Base-by-base conservation (phyloP, 1,140 invertebrate species). In the Caerostris darwini region DNA sequence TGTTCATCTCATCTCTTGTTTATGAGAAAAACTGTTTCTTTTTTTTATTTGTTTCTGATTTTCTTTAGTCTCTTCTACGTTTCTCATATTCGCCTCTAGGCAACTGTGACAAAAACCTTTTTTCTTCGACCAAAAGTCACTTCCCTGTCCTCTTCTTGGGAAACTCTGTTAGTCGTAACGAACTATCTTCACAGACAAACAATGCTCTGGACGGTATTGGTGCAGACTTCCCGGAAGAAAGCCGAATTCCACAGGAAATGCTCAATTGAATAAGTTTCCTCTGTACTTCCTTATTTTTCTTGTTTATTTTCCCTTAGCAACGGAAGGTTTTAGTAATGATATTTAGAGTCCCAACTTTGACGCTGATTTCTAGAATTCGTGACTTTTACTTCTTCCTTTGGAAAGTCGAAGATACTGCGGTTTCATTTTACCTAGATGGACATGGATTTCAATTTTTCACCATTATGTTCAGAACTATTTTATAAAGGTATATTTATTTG, bases 181-280 rank as follows among this genome's bases (percentile, higher is more conserved):
- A 90, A 90, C 88, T 67, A 4, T 77, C n/a, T 17, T 12, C 85
- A 19, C 57, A 34, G 61, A 53, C 59, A 88, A 61, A 88, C 88
- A 77, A 90, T 90, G 67, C 54, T 2, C 34, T 34, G 34, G 34
- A 34, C 34, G 34, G 34, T 34, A 77, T 90, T 71, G 19, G 88
- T 90, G 56, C 7, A 17, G 19, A 10, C 67, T 7, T 12, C 56
- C 50, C 50, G 67, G 34, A 34, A 34, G 67, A 90, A 90, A 53
- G 64, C 67, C 54, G 88, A 90, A 90, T 90, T 53, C 58, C 58
- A 67, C 14, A 17, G 88, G 88, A 90, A 90, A 58, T 57, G 53
- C 88, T 77, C 61, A 90, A 90, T 90, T 90, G 88, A 90, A 90
- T 90, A 90, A 90, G 86, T 64, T 58, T 77, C 19, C 67, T 19